Percentiles rank a stretch among this genome's conserved stretches.
Conservation (phyloP, 2,888 invertebrate species). For the Synanthedon formicaeformis region DNA sequence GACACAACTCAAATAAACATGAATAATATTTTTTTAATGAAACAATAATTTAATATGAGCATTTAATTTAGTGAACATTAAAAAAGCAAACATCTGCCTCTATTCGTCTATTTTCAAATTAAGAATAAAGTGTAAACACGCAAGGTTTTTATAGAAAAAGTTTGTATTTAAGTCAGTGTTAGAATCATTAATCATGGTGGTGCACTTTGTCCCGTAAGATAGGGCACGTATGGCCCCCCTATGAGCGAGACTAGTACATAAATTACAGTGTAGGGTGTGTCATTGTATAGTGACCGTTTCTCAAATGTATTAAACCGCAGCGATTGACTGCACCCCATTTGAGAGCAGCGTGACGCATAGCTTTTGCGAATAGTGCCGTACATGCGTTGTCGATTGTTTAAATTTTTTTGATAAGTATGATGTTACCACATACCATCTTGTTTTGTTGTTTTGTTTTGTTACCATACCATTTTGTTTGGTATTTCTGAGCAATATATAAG, state of each 20-base stretch:
- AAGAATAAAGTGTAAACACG: constrained; percentile 1
- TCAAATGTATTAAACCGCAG: constrained; percentile 56
- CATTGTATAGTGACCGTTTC: constrained; percentile 41
- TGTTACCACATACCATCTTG: too few relatives aligned
- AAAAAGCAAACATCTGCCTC: too few relatives aligned
- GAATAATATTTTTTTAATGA: too few relatives aligned
- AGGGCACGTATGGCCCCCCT: constrained; percentile 39
- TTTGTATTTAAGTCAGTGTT: constrained; percentile 1
- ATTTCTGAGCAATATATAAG: too few relatives aligned
- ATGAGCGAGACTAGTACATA: constrained; percentile 32
- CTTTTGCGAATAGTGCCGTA: constrained; percentile 14
- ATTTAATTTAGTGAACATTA: too few relatives aligned
- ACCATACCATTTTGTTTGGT: too few relatives aligned
- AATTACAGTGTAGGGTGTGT: constrained; percentile 54
- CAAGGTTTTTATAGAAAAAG: constrained; percentile 2
- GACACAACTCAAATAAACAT: too few relatives aligned
- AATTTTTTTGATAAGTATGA: too few relatives aligned
- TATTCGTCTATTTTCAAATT: too few relatives aligned
- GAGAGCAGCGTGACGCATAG: constrained; percentile 33
- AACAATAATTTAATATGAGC: too few relatives aligned
- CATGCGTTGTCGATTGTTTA: not conserved
- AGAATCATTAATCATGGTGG: constrained; percentile 14
- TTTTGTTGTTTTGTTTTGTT: too few relatives aligned
- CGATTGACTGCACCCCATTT: constrained; percentile 51
- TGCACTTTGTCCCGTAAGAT: constrained; percentile 23